A percentile compares a stretch with the other conserved stretches of the same genome.
These are phyloP conservation scores for Parnassius glacialis DNA, from an alignment of 2,888 invertebrate genomes.

Conservation along the genomic window DNA sequence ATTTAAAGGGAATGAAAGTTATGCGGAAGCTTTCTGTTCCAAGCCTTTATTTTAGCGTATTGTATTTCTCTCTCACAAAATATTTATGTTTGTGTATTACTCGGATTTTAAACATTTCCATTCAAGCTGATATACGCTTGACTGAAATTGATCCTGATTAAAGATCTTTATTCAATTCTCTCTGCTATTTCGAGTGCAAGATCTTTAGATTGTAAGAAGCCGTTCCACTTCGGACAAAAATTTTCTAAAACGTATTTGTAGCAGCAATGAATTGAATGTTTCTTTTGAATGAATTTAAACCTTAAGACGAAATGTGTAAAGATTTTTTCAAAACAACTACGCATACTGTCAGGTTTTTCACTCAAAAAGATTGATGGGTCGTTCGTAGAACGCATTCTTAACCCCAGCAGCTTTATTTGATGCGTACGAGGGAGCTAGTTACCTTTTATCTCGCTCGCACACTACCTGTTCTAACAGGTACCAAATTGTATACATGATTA, in stretches of 20 bases:
- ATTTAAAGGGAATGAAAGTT: no score
- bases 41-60: no score
- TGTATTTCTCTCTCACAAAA: no score
- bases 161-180: background rate
- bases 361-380: conserved; percentile 33
- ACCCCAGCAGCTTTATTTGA: conserved; percentile 21
- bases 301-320: background rate
- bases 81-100: background rate
- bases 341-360: conserved; percentile 20
- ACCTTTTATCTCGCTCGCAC: conserved; percentile 35
- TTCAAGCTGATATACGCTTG: background rate
- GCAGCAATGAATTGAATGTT: background rate
- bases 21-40: no score
- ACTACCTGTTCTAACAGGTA: conserved; percentile 50
- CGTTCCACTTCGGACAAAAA: background rate
- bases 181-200: background rate
- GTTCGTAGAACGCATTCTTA: conserved; percentile 30
- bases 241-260: conserved; percentile 3
- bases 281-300: conserved; percentile 5
- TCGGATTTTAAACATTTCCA: background rate
- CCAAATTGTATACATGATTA: conserved; percentile 43
- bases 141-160: background rate
- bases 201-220: background rate
- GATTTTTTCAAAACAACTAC: background rate
- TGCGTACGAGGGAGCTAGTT: conserved; percentile 31